Percentiles rank a stretch among this genome's conserved stretches.
Conservation (phyloP, 2,113 vertebrate genomes). For the Cebus imitator region DNA sequence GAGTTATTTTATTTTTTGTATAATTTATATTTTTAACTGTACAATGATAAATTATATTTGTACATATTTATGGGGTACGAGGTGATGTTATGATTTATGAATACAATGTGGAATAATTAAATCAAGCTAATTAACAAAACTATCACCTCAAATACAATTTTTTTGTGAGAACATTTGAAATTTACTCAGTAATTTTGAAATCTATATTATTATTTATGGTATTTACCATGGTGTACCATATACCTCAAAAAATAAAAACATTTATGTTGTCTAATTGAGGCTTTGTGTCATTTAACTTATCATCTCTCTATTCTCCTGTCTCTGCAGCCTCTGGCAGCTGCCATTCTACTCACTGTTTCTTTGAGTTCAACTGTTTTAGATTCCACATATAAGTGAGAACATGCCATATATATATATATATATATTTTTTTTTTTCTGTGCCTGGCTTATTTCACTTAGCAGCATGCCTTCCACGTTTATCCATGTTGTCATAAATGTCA, state of each 20-base stretch:
- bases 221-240: not conserved
- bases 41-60: not conserved
- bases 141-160: not conserved
- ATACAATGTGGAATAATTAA: not conserved
- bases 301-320: too few species aligned
- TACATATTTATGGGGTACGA: not conserved
- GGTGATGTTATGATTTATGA: not conserved
- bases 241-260: not conserved
- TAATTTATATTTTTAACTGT: not conserved
- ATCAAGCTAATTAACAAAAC: not conserved
- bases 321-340: not conserved
- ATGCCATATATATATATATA: not conserved
- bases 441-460: not conserved
- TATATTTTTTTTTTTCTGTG: not conserved
- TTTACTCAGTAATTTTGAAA: not conserved
- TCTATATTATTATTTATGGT: not conserved
- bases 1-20: not conserved
- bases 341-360: not conserved
- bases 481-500: not conserved
- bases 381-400: not conserved
- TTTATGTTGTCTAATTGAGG: not conserved
- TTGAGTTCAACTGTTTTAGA: not conserved
- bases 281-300: not conserved
- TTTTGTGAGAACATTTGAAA: not conserved
- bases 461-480: not conserved